These are phyloP conservation scores for Trachurus trachurus DNA, from an alignment of 2,797 vertebrate species.

Conservation along the genomic window DNA sequence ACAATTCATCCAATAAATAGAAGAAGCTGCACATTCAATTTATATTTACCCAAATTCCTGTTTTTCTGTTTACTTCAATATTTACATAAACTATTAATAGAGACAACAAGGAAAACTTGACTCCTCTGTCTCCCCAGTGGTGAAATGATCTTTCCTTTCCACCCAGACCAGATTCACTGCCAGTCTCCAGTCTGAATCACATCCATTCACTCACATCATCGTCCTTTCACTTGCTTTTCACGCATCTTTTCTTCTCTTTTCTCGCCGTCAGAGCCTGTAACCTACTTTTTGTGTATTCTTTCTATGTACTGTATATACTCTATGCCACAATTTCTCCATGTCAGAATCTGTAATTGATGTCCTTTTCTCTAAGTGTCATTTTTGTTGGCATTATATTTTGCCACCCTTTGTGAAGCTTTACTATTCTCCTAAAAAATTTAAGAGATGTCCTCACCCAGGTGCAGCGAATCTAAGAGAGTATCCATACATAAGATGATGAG, in stretches of 20 bases:
- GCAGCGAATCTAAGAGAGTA: background rate
- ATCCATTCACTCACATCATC: conserved; percentile 31
- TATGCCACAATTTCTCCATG: background rate
- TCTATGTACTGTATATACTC: background rate
- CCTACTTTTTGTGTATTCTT: background rate
- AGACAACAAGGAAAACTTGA: conserved; percentile 44
- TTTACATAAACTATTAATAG: conserved; percentile 54
- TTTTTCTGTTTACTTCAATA: conserved; percentile 46
- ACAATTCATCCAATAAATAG: background rate
- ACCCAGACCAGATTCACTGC: conserved; percentile 28
- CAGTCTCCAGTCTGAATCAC: conserved; percentile 34
- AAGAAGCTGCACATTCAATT: conserved; percentile 24
- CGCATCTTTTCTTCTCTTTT: background rate
- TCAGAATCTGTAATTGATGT: background rate
- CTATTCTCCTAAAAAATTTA: background rate
- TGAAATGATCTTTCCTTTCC: conserved; percentile 54
- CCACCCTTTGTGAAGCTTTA: background rate
- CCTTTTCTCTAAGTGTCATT: background rate
- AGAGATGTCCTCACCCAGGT: background rate
- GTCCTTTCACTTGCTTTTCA: background rate
- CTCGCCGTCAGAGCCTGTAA: background rate
- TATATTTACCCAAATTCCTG: conserved; percentile 38
- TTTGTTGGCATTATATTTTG: background rate
- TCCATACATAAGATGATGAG: background rate
- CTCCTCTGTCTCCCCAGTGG: conserved; percentile 45